Conservation (phyloP, 2,797 vertebrate genomes). For the Cynopterus sphinx region DNA sequence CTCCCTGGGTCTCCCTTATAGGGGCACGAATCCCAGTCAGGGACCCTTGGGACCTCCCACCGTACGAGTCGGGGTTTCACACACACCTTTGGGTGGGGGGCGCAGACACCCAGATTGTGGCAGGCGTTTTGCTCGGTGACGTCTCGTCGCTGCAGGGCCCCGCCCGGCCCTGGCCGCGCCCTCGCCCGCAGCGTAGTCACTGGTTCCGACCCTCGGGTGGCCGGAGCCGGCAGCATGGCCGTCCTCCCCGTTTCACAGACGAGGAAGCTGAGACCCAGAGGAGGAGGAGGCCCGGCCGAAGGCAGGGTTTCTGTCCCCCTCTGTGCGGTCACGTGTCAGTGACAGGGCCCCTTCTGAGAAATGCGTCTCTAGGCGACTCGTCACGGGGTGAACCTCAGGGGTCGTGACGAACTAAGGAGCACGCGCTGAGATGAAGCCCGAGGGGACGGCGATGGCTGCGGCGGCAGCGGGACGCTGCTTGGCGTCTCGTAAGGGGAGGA, state of each 20-base stretch:
- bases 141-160: fast-evolving
- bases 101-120: fast-evolving
- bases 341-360: too few relatives aligned
- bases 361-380: too few relatives aligned
- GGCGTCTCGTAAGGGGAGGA: too few relatives aligned
- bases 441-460: too few relatives aligned
- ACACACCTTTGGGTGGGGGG: too few relatives aligned
- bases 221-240: not conserved
- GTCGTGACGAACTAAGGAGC: too few relatives aligned
- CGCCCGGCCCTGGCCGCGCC: fast-evolving
- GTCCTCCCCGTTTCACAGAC: not conserved
- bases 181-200: fast-evolving
- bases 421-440: too few relatives aligned
- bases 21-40: not conserved
- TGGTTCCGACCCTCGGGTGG: not conserved
- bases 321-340: too few relatives aligned
- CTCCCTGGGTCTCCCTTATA: not conserved
- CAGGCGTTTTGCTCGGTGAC: fast-evolving
- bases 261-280: not conserved
- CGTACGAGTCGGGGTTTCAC: not conserved
- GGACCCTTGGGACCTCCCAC: too few relatives aligned
- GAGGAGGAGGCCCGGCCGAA: not conserved
- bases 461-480: too few relatives aligned
- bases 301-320: not conserved
- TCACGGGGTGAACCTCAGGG: too few relatives aligned